These are phyloP conservation scores for Mycogona germanica DNA, from an alignment of 2,888 invertebrate species.

Conservation along the genomic window DNA sequence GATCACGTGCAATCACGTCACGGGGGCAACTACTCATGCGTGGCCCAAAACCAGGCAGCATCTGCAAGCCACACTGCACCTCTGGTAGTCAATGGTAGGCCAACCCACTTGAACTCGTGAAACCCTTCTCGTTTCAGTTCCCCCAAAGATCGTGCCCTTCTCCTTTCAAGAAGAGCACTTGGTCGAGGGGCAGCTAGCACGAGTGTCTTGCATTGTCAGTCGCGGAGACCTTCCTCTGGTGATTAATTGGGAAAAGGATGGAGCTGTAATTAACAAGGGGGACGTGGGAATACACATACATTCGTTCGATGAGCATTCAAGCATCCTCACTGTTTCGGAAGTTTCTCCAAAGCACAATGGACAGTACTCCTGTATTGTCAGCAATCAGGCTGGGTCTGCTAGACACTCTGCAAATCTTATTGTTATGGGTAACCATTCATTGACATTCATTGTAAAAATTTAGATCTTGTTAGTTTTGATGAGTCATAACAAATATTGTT, in stretches of 20 bases:
- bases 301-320: constrained; percentile 24
- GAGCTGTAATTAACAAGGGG: constrained; percentile 9
- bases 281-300: constrained; percentile 23
- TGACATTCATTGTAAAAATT: too few relatives aligned
- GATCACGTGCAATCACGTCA: constrained; percentile 14
- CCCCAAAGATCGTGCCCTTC: constrained; percentile 21
- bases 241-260: constrained; percentile 44
- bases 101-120: too few relatives aligned
- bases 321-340: constrained; percentile 26
- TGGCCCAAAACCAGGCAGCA: constrained; percentile 18
- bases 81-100: constrained; percentile 19
- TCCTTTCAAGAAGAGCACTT: constrained; percentile 19
- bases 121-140: constrained; percentile 20
- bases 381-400: constrained; percentile 25
- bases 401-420: constrained; percentile 24
- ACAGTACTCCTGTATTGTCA: constrained; percentile 28
- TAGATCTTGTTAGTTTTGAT: too few relatives aligned
- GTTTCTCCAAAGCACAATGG: constrained; percentile 26
- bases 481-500: neutral
- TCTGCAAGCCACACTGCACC: constrained; percentile 22
- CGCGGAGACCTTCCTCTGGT: constrained; percentile 22
- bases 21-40: constrained; percentile 23
- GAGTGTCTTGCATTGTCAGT: constrained; percentile 22
- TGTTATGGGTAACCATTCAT: constrained; percentile 28
- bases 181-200: constrained; percentile 20